Base-by-base conservation (phyloP, 2,888 invertebrate species). In the Drosophila nr. perissopoda region DNA sequence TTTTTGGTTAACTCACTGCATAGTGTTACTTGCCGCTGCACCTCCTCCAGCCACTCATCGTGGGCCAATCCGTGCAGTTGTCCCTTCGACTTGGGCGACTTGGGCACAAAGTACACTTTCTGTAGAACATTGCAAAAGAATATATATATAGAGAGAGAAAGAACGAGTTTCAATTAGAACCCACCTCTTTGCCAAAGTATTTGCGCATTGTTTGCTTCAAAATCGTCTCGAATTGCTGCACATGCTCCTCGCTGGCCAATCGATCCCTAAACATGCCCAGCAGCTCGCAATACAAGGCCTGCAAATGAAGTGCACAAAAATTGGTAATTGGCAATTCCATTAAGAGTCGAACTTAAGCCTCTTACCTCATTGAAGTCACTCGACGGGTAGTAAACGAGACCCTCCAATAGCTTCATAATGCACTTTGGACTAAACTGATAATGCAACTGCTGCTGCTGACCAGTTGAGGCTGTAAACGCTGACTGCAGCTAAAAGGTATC, bases 251-350 rank as follows among this genome's bases (percentile, higher is more conserved):
- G 27, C 94, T 95, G 2, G 95, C 94, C 29, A 98, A 93, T 80
- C 96, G 94, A 91, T 97, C 97, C 78, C 95, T 94, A 92, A 98
- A 98, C 89, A 96, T 94, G 70, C 96, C 94, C 67, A 95, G 93
- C 2, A 96, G 96, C 94, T 98, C 98, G 81, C 97, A 95, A 36
- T 95, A 93, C 81, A 97, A 94, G 4, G 96, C 95, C 95, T 97
- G 92, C 73, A 91, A 79, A 25, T 2, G 27, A 13, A 33, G 2
- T 7, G 31, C 29, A 25, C 1, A 13, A 21, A 27, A 66, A 53
- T 25, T 38, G 54, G 21, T 4, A 66, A 52, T 25, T 34, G 27
- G 42, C 56, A 67, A 69, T 51, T 48, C 13, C 31, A 49, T 72
- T 60, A 52, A 57, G 29, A 5, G 13, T 27, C 25, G 48, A 52